A percentile compares a stretch with the other conserved stretches of the same genome.
Evolutionary conservation across 37 sponge, comb jelly and placozoan genomes (phyloP).

Genomic region (Dysidea cf. avara): DNA sequence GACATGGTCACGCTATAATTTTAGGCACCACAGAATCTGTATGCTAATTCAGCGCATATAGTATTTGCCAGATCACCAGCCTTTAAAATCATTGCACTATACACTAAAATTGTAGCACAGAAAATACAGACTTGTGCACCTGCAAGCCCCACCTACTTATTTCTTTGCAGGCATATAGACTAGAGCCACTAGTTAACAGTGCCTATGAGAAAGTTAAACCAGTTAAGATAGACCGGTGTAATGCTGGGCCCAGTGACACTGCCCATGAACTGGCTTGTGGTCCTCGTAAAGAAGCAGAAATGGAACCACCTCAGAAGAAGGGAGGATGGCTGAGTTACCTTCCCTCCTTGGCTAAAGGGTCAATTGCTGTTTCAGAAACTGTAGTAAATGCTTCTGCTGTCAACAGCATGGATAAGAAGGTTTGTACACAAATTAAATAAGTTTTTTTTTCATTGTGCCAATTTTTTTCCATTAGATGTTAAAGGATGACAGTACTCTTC

Average conservation of each 20-base stretch:
- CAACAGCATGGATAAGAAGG: too few relatives aligned
- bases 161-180: conserved; percentile 82
- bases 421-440: too few relatives aligned
- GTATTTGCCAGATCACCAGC: too few relatives aligned
- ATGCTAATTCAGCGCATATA: background rate
- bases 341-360: conserved; percentile 1
- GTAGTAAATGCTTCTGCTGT: too few relatives aligned
- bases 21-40: too few relatives aligned
- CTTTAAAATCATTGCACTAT: too few relatives aligned
- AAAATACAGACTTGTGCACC: too few relatives aligned
- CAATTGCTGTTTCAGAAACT: background rate
- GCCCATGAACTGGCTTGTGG: conserved; percentile 59
- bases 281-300: conserved; percentile 3
- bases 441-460: conserved; percentile 1
- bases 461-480: conserved; percentile 30
- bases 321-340: conserved; percentile 3
- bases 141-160: too few relatives aligned
- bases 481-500: conserved; percentile 40
- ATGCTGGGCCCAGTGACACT: conserved; percentile 57
- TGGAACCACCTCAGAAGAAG: conserved; percentile 6
- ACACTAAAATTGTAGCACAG: too few relatives aligned
- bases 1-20: too few relatives aligned
- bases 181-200: conserved; percentile 80
- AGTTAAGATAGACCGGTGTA: conserved; percentile 58
- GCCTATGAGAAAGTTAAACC: conserved; percentile 68